Percentiles rank a stretch among this genome's conserved stretches.
These are phyloP conservation scores for Acropternis orthonyx DNA, from an alignment of 2,797 vertebrate genomes.

Conservation along the genomic window DNA sequence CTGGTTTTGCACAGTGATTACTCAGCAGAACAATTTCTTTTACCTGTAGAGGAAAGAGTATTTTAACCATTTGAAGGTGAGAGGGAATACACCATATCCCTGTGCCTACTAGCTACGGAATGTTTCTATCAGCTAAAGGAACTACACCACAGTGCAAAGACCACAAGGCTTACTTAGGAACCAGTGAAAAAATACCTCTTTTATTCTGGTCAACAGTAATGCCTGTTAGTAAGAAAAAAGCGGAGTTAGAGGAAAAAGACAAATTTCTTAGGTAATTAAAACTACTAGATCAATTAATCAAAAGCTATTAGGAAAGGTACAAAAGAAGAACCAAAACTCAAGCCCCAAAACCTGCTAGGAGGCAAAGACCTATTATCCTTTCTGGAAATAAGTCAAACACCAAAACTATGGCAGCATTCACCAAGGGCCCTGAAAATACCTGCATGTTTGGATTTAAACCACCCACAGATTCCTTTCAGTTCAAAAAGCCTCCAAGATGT, in stretches of 20 bases:
- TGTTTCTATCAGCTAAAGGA: slow-evolving; percentile 53
- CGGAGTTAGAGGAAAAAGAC: slow-evolving; percentile 35
- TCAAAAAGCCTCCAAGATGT: not conserved
- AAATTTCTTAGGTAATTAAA: not conserved
- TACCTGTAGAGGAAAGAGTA: not conserved
- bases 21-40: not conserved
- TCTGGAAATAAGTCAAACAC: not conserved
- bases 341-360: not conserved
- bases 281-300: not conserved
- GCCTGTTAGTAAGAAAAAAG: slow-evolving; percentile 76
- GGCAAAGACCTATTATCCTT: not conserved
- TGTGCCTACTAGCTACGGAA: not conserved
- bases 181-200: slow-evolving; percentile 79
- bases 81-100: not conserved
- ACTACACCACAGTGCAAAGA: slow-evolving; percentile 65
- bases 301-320: not conserved
- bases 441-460: not conserved
- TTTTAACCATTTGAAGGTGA: not conserved
- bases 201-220: slow-evolving; percentile 82
- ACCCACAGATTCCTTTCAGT: not conserved
- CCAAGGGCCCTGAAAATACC: not conserved
- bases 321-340: not conserved
- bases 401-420: not conserved
- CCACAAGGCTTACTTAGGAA: not conserved
- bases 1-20: not conserved